Conservation (phyloP, 2,797 vertebrate species). For the Pagetopsis macropterus region DNA sequence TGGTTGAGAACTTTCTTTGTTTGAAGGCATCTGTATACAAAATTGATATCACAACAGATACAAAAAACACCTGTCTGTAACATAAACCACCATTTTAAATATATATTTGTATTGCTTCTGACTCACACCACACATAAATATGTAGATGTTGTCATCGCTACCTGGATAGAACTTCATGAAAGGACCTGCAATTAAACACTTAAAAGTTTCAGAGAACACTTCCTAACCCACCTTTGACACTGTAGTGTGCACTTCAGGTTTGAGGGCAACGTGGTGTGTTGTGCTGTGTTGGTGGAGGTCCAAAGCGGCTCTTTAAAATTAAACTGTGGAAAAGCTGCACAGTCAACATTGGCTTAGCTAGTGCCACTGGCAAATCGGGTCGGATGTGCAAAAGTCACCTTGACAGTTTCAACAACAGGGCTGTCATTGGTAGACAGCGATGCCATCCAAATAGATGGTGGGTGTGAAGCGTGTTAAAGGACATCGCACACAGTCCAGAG, state of each 20-base stretch:
- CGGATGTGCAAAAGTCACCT: conserved; percentile 82
- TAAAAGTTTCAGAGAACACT: conserved; percentile 25
- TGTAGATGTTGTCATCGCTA: conserved; percentile 1
- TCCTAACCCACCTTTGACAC: conserved; percentile 38
- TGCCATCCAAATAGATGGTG: conserved; percentile 74
- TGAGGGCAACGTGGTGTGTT: conserved; percentile 55
- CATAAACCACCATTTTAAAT: neutral
- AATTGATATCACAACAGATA: too few relatives aligned
- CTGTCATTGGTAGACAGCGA: conserved; percentile 65
- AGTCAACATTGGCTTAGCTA: conserved; percentile 81
- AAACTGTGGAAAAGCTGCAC: conserved; percentile 79
- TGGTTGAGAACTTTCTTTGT: neutral
- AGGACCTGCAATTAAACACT: conserved; percentile 34
- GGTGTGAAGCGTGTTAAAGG: conserved; percentile 67
- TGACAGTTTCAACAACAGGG: conserved; percentile 74
- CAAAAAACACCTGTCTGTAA: neutral
- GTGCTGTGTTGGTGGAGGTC: conserved; percentile 68
- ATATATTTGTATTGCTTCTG: conserved; percentile 9
- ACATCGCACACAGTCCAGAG: conserved; percentile 55
- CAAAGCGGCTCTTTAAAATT: conserved; percentile 72
- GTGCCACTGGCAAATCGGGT: conserved; percentile 69
- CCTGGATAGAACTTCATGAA: conserved; percentile 4
- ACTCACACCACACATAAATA: conserved; percentile 11
- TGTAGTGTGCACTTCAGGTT: conserved; percentile 50
- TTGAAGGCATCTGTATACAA: neutral